Base-by-base conservation (phyloP, 2,797 vertebrate species). In the Enteromius trimaculatus region DNA sequence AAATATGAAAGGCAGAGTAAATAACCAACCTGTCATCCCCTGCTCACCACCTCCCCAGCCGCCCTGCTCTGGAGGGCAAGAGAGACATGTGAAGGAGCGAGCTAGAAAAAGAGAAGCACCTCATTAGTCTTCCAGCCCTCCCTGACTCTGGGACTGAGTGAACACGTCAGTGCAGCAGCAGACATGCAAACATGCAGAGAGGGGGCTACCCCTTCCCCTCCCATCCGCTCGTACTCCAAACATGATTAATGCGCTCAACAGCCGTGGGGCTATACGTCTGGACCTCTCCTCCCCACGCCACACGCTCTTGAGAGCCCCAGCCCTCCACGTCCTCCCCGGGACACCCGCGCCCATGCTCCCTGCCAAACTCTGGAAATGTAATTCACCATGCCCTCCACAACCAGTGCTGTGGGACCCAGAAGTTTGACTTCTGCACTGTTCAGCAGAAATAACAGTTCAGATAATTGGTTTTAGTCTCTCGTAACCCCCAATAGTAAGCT, bases 211-310 rank as follows among this genome's bases (percentile, higher is more conserved):
- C 60, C 55, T 21, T 75, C 72, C 79, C 80, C 82, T 75, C 68
- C 34, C 72, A 68, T 72, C 82, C 83, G 17, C 77, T 76, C 31
- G 29, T 76, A 77, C 85, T 86, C 82, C 87, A 87, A 78, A 89
- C 90, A 89, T 94, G 92, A 95, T 95, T 94, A 93, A 95, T 94
- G 92, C 91, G 91, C 88, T 90, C 91, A 92, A 89, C 90, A 92
- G 87, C 88, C 89, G 42, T 86, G 83, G 90, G 90, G 89, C 90
- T 90, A 82, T 75, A 88, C 84, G 90, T 92, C 90, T 91, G 90
- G 87, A 76, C 42, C 31, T 6, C 49, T 64, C 66, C 76, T 70
- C 60, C 47, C 19, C 26, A 37, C 81, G 79, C 72, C 47, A 72
- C 66, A 76, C 23, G 60, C 65, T 75, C 16, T 55, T 31, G 37